Percentiles rank a stretch among this genome's conserved stretches.
phyloP scores from a whole-genome alignment of 35 echinoderm and acorn worm genomes.

The Eucidaris tribuloides region DNA sequence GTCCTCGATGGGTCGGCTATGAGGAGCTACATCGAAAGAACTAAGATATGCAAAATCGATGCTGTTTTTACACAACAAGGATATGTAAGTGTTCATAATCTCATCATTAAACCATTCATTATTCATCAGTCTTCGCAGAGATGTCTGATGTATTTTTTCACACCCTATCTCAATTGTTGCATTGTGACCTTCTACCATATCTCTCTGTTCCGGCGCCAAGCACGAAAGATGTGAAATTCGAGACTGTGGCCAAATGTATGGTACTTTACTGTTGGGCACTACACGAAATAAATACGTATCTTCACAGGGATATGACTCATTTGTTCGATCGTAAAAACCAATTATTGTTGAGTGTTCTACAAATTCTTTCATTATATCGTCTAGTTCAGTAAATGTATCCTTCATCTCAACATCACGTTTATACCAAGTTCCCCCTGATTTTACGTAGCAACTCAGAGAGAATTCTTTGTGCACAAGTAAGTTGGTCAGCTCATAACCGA shows the following conservation, averaged over 20 bases:
- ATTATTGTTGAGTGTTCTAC: neutral
- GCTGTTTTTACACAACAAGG: neutral
- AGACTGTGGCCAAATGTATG: neutral
- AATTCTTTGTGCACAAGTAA: neutral
- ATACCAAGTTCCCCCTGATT: neutral
- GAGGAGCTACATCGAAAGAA: neutral
- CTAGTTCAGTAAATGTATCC: neutral
- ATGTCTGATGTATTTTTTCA: neutral
- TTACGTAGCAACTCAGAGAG: neutral
- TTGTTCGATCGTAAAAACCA: neutral
- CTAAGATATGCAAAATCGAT: neutral
- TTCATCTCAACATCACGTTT: neutral
- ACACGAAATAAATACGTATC: neutral
- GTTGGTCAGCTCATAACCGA: neutral
- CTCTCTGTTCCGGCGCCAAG: neutral
- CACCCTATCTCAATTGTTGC: neutral
- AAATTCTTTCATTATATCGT: neutral
- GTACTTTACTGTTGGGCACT: neutral
- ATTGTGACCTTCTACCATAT: neutral
- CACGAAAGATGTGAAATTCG: neutral
- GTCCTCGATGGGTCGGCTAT: neutral
- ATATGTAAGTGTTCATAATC: neutral
- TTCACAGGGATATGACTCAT: neutral
- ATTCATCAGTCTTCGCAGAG: neutral
- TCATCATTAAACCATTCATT: neutral